Evolutionary conservation across 2,888 invertebrate species (phyloP).

Genomic region (Apamea crenata): DNA sequence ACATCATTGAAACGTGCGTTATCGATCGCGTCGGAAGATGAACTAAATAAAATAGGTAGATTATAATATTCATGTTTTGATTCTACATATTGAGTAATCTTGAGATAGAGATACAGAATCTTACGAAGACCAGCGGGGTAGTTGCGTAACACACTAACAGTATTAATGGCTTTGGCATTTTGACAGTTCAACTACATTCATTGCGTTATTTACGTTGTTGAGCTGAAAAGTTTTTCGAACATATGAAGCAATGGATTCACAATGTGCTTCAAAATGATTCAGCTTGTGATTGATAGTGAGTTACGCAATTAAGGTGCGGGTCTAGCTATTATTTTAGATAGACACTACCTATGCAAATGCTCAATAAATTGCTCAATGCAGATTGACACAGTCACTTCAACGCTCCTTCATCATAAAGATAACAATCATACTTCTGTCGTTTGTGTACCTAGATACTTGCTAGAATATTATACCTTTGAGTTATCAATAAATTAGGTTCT

Average conservation of each 20-base stretch:
- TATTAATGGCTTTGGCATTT: not conserved
- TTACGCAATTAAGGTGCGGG: no score
- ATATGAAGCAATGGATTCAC: not conserved
- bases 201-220: not conserved
- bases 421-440: no score
- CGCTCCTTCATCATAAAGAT: no score
- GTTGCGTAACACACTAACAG: not conserved
- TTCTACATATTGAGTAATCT: slow-evolving; percentile 11
- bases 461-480: no score
- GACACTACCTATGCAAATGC: no score
- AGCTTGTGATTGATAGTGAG: no score
- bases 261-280: no score
- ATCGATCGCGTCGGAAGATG: slow-evolving; percentile 26
- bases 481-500: no score
- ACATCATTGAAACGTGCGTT: slow-evolving; percentile 38
- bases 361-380: no score
- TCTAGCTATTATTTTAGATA: no score
- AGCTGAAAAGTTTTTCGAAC: not conserved
- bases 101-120: not conserved
- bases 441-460: no score
- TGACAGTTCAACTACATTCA: not conserved
- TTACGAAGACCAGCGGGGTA: not conserved
- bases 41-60: slow-evolving; percentile 43
- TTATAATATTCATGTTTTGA: not conserved
- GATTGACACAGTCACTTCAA: no score